phyloP scores from a whole-genome alignment of 2,888 invertebrate genomes.

The Nephrotoma appendiculata region DNA sequence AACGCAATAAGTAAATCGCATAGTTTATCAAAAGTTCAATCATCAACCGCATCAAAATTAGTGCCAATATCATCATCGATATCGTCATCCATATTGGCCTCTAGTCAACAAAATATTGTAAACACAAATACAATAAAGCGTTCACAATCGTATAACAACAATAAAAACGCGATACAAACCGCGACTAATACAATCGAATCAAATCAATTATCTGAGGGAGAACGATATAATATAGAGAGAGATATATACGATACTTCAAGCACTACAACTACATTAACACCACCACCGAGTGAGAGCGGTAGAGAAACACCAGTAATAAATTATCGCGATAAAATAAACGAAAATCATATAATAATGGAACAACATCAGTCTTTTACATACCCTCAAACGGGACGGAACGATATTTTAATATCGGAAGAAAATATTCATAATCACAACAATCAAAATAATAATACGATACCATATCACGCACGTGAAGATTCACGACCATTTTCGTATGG shows the following conservation, averaged over 20 bases:
- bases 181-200: background rate
- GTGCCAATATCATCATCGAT: constrained; percentile 13
- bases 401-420: constrained; percentile 10
- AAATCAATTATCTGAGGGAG: background rate
- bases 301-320: constrained; percentile 16
- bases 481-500: constrained; percentile 84
- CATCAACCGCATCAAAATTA: constrained; percentile 5
- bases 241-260: constrained; percentile 21
- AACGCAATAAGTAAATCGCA: constrained; percentile 11
- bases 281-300: constrained; percentile 20
- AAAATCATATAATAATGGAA: constrained; percentile 8
- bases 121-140: constrained; percentile 13
- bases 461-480: constrained; percentile 83
- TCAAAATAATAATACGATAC: constrained; percentile 46
- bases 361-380: constrained; percentile 29
- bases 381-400: constrained; percentile 32
- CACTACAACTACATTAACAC: constrained; percentile 20
- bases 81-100: constrained; percentile 1
- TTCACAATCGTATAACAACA: constrained; percentile 15
- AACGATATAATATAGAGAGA: background rate
- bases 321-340: background rate
- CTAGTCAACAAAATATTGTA: constrained; percentile 8
- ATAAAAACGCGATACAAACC: background rate
- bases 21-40: constrained; percentile 12
- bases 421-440: background rate